Base-by-base conservation (phyloP, 2,113 vertebrate genomes). In the Climacteris rufus region DNA sequence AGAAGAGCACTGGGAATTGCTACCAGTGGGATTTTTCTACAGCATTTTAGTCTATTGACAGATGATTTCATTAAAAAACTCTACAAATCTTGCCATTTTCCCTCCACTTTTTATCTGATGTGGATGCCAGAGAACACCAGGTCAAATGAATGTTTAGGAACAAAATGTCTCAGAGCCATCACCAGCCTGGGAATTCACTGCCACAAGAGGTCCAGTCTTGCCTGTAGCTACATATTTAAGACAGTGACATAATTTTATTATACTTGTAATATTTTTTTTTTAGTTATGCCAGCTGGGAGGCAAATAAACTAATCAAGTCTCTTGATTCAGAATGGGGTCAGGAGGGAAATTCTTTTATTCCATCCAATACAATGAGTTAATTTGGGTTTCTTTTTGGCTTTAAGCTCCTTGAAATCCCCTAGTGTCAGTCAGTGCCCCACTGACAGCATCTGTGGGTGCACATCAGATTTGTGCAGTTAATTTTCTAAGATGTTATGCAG, bases 231-330 rank as follows among this genome's bases (percentile, higher is more conserved):
- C 22, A 45, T 69, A 91, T 94, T 80, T 74, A 77, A 94, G 33
- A 52, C 81, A 91, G 56, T 65, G 71, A 44, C 80, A 78, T 63
- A 79, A 91, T 90, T 96, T 94, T 93, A 75, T 93, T 96, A 85
- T 8, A 57, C 50, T 56, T 81, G 40, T 90, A 86, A 75, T 90
- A 9, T 53, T 52, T 39, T 49, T 75, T 56, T 60, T 91, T 63
- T 20, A 52, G 31, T 63, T 83, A 53, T 42, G 9, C 30, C 44
- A 78, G 59, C 89, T 81, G 75, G 75, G 59, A 89, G 70, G 72
- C 56, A 90, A 83, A 86, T 63, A 88, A 93, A 65, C 56, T 78
- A 74, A 94, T 86, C 47, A 87, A 59, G 37, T 57, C 74, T 91
- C 75, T 87, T 60, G 70, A 76, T 88, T 96, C 42, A 64, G 44